A percentile compares a stretch with the other conserved stretches of the same genome.
These are phyloP conservation scores for Pollimyrus isidori DNA, from an alignment of 2,113 vertebrate genomes.

Conservation along the genomic window DNA sequence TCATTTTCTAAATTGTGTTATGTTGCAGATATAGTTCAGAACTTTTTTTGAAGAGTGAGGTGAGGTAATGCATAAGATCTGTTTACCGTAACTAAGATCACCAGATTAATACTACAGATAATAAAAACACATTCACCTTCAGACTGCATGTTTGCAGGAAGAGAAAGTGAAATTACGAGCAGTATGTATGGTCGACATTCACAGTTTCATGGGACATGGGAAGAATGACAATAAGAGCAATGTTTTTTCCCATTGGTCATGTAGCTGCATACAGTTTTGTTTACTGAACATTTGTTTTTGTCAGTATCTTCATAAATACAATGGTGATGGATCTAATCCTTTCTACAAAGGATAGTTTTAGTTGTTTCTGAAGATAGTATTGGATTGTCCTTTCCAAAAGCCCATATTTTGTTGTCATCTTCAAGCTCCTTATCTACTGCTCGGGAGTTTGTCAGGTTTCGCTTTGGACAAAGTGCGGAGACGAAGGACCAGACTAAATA, in stretches of 20 bases:
- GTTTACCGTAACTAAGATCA: background rate
- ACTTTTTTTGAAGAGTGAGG: background rate
- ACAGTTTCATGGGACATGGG: background rate
- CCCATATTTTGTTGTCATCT: background rate
- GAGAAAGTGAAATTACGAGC: background rate
- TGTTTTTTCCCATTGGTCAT: background rate
- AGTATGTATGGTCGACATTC: background rate
- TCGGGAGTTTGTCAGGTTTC: background rate
- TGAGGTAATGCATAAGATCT: background rate
- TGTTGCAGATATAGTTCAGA: background rate
- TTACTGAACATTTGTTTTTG: background rate
- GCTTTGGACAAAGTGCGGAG: background rate
- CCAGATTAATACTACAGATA: background rate
- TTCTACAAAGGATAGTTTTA: background rate
- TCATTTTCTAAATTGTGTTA: background rate
- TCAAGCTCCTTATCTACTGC: background rate
- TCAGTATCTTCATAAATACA: background rate
- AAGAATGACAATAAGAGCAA: background rate
- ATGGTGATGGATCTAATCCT: background rate
- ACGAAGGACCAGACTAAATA: slow-evolving; percentile 8
- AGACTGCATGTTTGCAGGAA: background rate
- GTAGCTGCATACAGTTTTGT: background rate
- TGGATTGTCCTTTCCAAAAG: background rate
- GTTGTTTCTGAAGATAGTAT: background rate
- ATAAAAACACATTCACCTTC: background rate